Conservation (phyloP, 2,113 vertebrate species). For the Spea multiplicata region DNA sequence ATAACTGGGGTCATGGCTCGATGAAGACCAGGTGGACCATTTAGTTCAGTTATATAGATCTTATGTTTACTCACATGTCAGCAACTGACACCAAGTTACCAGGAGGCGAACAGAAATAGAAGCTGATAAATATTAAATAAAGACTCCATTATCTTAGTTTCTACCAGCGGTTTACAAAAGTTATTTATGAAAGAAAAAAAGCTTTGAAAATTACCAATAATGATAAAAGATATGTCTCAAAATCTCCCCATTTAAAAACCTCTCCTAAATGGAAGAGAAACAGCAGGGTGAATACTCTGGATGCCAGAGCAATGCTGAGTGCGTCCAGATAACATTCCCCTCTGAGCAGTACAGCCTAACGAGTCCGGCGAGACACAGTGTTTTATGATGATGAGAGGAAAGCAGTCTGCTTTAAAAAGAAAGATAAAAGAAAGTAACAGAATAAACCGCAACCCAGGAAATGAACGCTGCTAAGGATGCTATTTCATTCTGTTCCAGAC, state of each 20-base stretch:
- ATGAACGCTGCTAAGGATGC: constrained; percentile 13
- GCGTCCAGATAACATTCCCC: constrained; percentile 11
- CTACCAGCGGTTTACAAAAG: neutral
- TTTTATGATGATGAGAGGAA: constrained; percentile 13
- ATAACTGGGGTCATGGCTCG: no score
- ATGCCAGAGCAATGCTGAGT: constrained; percentile 12
- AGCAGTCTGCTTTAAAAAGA: constrained; percentile 25
- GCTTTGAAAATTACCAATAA: neutral
- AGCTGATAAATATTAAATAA: constrained; percentile 16
- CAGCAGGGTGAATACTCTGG: constrained; percentile 36
- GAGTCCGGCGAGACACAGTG: constrained; percentile 11
- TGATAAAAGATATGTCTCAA: neutral
- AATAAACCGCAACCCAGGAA: constrained; percentile 28
- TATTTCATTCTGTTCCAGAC: constrained; percentile 29
- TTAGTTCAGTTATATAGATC: neutral
- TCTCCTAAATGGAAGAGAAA: constrained; percentile 1
- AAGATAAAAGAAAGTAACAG: constrained; percentile 33
- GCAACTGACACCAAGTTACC: constrained; percentile 5
- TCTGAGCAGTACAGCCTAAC: neutral
- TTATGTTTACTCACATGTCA: neutral
- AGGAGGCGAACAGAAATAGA: neutral
- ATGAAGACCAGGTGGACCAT: no score
- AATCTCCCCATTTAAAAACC: neutral
- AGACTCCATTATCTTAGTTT: constrained; percentile 13
- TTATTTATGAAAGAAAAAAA: constrained; percentile 25